phyloP scores from a whole-genome alignment of 2,797 vertebrate species.

The Gobionotothen gibberifrons region DNA sequence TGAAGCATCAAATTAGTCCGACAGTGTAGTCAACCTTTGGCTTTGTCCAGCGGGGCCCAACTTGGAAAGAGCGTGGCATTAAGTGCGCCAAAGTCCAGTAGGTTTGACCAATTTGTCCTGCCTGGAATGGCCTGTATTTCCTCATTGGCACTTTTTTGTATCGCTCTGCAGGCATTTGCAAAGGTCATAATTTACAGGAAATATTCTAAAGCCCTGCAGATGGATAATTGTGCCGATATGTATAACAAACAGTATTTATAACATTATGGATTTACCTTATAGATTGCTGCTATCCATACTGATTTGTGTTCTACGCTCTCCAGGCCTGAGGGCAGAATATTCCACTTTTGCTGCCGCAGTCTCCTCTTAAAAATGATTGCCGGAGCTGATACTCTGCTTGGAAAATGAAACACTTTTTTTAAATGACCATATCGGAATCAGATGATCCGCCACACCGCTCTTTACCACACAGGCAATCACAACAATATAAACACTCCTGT shows the following conservation, averaged over 20 bases:
- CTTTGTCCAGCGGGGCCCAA: conserved; percentile 62
- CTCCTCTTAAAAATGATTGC: conserved; percentile 41
- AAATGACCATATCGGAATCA: conserved; percentile 41
- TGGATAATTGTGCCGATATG: conserved; percentile 63
- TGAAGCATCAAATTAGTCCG: conserved; percentile 73
- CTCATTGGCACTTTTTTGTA: conserved; percentile 45
- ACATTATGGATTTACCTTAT: conserved; percentile 48
- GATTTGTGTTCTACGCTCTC: conserved; percentile 32
- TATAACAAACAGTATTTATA: conserved; percentile 56
- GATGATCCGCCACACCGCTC: conserved; percentile 37
- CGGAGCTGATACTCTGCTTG: conserved; percentile 35
- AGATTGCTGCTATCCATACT: conserved; percentile 26
- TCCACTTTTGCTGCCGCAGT: conserved; percentile 26
- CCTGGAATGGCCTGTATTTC: conserved; percentile 40
- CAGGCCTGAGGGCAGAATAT: conserved; percentile 23
- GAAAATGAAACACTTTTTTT: conserved; percentile 49
- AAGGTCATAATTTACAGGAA: conserved; percentile 66
- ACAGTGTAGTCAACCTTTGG: conserved; percentile 71
- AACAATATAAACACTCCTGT: conserved; percentile 50
- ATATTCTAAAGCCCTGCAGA: conserved; percentile 49
- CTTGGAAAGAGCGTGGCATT: conserved; percentile 74
- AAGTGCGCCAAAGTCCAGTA: conserved; percentile 58
- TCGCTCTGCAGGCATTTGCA: conserved; percentile 55
- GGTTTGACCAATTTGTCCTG: conserved; percentile 65
- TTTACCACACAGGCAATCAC: conserved; percentile 46